Evolutionary conservation across 2,113 vertebrate genomes (phyloP).

Genomic region (Ancistrus triradiatus): DNA sequence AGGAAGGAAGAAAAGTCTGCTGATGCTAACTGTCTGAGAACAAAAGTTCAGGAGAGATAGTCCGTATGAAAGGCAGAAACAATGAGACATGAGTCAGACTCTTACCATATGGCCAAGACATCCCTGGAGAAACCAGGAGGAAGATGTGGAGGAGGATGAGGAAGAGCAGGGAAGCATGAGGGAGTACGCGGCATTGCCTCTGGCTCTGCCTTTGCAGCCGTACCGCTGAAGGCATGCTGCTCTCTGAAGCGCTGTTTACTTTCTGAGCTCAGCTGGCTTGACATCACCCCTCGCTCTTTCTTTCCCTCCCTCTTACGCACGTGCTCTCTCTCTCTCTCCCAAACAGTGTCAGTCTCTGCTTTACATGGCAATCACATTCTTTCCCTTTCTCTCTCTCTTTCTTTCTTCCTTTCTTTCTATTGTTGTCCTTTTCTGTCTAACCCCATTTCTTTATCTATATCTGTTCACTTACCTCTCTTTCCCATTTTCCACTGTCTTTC

Average conservation of each 20-base stretch:
- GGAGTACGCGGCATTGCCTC: constrained; percentile 53
- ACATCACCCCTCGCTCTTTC: constrained; percentile 60
- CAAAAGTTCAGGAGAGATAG: constrained; percentile 34
- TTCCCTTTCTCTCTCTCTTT: constrained; percentile 29
- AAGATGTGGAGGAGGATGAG: constrained; percentile 57
- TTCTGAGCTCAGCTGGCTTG: constrained; percentile 73
- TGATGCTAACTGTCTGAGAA: too few species aligned
- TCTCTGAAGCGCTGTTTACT: constrained; percentile 74
- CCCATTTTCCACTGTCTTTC: not conserved
- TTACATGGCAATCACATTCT: constrained; percentile 27
- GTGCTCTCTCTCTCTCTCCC: constrained; percentile 48
- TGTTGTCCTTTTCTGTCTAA: constrained; percentile 9
- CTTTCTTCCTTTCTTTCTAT: constrained; percentile 15
- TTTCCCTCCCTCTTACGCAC: constrained; percentile 27
- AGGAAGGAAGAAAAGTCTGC: too few species aligned
- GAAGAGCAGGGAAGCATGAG: constrained; percentile 52
- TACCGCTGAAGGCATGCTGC: constrained; percentile 70
- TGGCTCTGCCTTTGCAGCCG: constrained; percentile 52
- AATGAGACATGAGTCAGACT: constrained; percentile 12
- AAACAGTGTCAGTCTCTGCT: constrained; percentile 3
- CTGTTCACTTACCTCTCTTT: constrained; percentile 17
- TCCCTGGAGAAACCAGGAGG: constrained; percentile 53
- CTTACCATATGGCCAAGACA: constrained; percentile 71
- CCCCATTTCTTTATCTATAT: not conserved
- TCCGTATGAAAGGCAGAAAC: constrained; percentile 1